These are phyloP conservation scores for Psylliodes chrysocephalus DNA, from an alignment of 2,888 invertebrate species.

Conservation along the genomic window DNA sequence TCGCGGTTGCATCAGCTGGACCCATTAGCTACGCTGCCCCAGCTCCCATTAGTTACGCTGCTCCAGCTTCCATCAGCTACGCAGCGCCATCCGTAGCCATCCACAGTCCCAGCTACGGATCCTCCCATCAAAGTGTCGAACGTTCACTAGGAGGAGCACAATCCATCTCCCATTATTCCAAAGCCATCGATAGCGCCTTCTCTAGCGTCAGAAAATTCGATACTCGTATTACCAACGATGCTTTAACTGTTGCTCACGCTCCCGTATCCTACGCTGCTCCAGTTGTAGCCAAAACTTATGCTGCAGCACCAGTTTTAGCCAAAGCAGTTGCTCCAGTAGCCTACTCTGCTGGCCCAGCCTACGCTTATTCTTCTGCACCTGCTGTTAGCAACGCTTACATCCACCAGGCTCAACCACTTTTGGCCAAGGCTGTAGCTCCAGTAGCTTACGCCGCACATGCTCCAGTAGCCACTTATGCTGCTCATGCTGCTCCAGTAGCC, in stretches of 20 bases:
- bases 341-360: conserved; percentile 55
- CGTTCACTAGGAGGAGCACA: conserved; percentile 69
- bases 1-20: conserved; percentile 34
- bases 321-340: conserved; percentile 26
- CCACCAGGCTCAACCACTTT: conserved; percentile 17
- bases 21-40: conserved; percentile 59
- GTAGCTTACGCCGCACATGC: conserved; percentile 38
- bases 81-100: conserved; percentile 59
- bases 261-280: conserved; percentile 22
- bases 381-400: conserved; percentile 24
- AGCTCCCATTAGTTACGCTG: conserved; percentile 40
- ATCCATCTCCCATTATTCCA: conserved; percentile 67
- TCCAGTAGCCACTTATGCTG: conserved; percentile 43
- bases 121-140: conserved; percentile 68
- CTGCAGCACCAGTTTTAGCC: conserved; percentile 42
- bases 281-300: conserved; percentile 32
- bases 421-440: conserved; percentile 40
- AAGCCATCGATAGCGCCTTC: conserved; percentile 71
- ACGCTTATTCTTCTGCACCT: conserved; percentile 51
- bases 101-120: conserved; percentile 61
- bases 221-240: conserved; percentile 70
- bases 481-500: conserved; percentile 33
- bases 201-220: conserved; percentile 71
- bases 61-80: conserved; percentile 39
- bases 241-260: conserved; percentile 54